These are phyloP conservation scores for Hydra vulgaris DNA, from an alignment of 30 jellyfish, hydroid and myxozoan genomes.

Conservation along the genomic window DNA sequence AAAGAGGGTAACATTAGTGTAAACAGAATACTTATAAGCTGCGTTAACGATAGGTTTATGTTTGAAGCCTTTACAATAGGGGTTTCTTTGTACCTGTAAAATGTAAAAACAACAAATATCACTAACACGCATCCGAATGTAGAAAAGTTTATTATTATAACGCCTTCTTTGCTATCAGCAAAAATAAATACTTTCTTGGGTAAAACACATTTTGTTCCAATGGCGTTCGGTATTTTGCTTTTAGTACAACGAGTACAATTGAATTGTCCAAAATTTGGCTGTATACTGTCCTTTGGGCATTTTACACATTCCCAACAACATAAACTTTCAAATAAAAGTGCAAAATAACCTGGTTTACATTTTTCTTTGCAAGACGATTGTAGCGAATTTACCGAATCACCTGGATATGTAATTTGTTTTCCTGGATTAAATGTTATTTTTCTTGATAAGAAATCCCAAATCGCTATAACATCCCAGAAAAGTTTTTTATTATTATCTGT, in stretches of 20 bases:
- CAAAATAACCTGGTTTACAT: constrained; percentile 70
- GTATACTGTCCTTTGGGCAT: constrained; percentile 52
- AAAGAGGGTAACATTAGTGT: constrained; percentile 52
- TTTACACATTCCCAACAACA: constrained; percentile 95
- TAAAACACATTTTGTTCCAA: constrained; percentile 49
- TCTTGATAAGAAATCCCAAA: constrained; percentile 63
- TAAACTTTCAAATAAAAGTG: constrained; percentile 43
- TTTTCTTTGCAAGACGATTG: constrained; percentile 71
- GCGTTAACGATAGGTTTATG: constrained; percentile 59
- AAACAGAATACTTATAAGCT: constrained; percentile 54
- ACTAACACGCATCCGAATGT: constrained; percentile 25
- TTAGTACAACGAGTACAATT: constrained; percentile 42
- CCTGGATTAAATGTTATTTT: not conserved
- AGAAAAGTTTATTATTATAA: constrained; percentile 14
- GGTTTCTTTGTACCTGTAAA: constrained; percentile 43
- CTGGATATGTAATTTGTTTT: constrained; percentile 33
- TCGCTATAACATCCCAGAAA: constrained; percentile 44
- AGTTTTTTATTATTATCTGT: constrained; percentile 7
- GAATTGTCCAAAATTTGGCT: constrained; percentile 47
- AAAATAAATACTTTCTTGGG: constrained; percentile 34
- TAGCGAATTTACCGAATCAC: constrained; percentile 51
- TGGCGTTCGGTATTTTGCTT: constrained; percentile 43
- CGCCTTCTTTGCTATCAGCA: constrained; percentile 29
- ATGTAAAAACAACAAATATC: constrained; percentile 16
- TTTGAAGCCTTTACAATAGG: constrained; percentile 89